Evolutionary conservation across 2,113 vertebrate genomes (phyloP).

Genomic region (Phainopepla nitens): DNA sequence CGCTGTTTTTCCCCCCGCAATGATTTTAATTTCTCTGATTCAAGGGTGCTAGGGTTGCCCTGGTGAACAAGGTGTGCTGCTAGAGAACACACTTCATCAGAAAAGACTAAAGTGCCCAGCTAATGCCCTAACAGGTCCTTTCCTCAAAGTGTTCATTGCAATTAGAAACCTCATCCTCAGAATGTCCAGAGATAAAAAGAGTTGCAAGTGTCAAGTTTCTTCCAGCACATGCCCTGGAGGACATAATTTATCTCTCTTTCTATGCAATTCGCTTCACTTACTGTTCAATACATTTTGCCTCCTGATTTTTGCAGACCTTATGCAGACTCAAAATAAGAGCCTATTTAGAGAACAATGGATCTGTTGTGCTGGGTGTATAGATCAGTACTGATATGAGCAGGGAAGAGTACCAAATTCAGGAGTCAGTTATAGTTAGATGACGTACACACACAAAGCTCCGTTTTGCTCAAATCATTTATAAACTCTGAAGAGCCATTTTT

Average conservation of each 20-base stretch:
- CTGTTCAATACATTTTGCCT: not conserved
- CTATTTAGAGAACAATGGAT: not conserved
- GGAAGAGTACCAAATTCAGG: not conserved
- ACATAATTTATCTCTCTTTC: not conserved
- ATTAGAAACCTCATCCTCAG: not conserved
- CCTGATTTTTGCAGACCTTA: not conserved
- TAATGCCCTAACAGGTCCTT: not conserved
- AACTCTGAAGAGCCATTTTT: not conserved
- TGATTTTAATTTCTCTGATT: not conserved
- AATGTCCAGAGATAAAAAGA: not conserved
- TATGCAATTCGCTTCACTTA: not conserved
- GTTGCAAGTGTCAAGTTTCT: not conserved
- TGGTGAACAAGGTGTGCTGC: not conserved
- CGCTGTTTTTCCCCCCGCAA: rapidly evolving
- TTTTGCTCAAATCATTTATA: not conserved
- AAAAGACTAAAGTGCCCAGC: not conserved
- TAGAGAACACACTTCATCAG: not conserved
- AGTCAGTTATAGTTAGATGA: not conserved
- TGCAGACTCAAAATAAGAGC: not conserved
- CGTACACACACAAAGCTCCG: not conserved
- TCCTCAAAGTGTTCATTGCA: not conserved
- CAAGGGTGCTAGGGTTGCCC: not conserved
- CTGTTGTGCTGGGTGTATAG: not conserved
- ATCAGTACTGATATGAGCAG: not conserved
- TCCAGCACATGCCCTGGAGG: not conserved